Evolutionary conservation across 2,113 vertebrate species (phyloP), one percentile per base, ranked within the genome.

Genomic region (Gambusia affinis): DNA sequence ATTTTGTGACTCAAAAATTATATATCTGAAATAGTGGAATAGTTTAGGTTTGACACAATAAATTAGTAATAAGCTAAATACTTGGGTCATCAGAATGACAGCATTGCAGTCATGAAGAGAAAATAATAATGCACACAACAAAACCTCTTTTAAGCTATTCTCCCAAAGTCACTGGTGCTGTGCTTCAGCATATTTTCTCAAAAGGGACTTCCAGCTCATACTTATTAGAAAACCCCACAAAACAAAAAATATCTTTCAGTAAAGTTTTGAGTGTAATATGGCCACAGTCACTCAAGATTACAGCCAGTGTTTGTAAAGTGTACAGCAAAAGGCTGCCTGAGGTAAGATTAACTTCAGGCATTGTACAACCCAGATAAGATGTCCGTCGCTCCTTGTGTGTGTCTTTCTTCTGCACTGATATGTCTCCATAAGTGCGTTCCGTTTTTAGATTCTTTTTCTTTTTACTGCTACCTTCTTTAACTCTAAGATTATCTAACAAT

Each of bases 331-430:
- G 65, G 70, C 77, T 73, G 86, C 86, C 84, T 15, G 85, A 89
- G 85, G 87, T 87, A 66, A 86, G 78, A 87, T 90, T 89, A 87
- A 83, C 68, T 79, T 77, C 60, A 47, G 60, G 24, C 12, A 54
- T 86, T 85, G 80, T 76, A 76, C 85, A 87, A 91, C 81, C 72
- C 79, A 90, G 78, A 83, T 81, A 86, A 83, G 67, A 87, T 78
- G 67, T 82, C 75, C 62, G 29, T 63, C 63, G 67, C 80, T 76
- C 73, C 30, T 35, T 17, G 5, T 65, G 79, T 57, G 67, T 79
- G 75, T 79, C 72, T 70, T 75, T 70, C 73, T 83, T 79, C 66
- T 51, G 61, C 51, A n/a, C 37, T 39, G 57, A 75, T 42, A 73
- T 60, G 68, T 79, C 60, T 60, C 69, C 5, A 37, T 61, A 24